Evolutionary conservation across 1,140 invertebrate genomes (phyloP), one percentile per base, ranked within the genome.

Genomic region (Nebria ingens): DNA sequence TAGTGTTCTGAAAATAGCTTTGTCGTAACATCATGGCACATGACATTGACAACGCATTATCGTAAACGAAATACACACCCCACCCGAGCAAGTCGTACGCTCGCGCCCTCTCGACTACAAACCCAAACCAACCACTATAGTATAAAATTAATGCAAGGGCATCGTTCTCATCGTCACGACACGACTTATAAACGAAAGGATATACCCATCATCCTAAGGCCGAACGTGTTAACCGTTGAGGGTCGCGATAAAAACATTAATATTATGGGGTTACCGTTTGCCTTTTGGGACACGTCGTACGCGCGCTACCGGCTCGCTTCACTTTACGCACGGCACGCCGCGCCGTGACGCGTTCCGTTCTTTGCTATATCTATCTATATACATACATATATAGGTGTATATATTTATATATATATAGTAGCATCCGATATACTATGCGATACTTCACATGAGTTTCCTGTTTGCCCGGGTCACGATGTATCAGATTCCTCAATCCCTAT

Each of bases 401-500:
- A n/a, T n/a, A n/a, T n/a, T n/a, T n/a, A n/a, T n/a, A n/a, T n/a
- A n/a, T n/a, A n/a, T n/a, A n/a, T n/a, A n/a, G n/a, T n/a, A n/a
- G n/a, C n/a, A n/a, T 45, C 40, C 40, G 40, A 4, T 12, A 9
- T 17, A 17, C 40, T 12, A 17, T 6, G 40, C 40, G 15, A 45
- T 6, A 17, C 40, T 45, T 45, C 15, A 45, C 15, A 17, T 17
- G 17, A 9, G 40, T 17, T 45, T 45, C 40, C 40, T 45, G 40
- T 34, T n/a, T 6, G 25, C 6, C 6, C 25, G 6, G 25, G 6
- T 34, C 25, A 34, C n/a, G n/a, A n/a, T 13, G 25, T 45, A 45
- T 45, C 40, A 45, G 40, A 45, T 45, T 45, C 17, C 40, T 45
- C 40, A 45, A 17, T 45, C 40, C 40, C 40, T 17, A 45, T 45